These are phyloP conservation scores for Lycaon pictus DNA, from an alignment of 2,113 vertebrate species.

Conservation along the genomic window DNA sequence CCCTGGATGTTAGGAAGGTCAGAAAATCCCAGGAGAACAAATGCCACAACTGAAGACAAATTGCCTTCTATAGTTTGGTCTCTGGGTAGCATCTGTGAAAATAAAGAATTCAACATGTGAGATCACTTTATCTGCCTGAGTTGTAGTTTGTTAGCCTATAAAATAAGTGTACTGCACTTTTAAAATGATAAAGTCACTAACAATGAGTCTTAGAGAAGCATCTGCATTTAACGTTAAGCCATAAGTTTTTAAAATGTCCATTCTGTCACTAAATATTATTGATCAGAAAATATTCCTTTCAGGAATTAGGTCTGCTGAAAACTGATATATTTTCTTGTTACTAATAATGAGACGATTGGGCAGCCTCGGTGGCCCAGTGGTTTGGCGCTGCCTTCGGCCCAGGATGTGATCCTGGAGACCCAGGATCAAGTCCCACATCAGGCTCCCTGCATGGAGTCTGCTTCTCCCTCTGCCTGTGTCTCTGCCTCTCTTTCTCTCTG, in stretches of 20 bases:
- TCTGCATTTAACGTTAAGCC: neutral
- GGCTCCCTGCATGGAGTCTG: no score
- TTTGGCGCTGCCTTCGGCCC: no score
- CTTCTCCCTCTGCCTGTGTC: no score
- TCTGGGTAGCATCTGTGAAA: neutral
- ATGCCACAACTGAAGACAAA: neutral
- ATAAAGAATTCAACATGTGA: neutral
- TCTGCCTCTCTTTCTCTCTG: no score
- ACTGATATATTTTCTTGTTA: neutral
- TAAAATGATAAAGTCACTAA: neutral
- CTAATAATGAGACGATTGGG: neutral
- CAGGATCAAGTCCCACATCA: no score
- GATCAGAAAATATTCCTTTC: neutral
- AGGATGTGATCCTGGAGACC: no score
- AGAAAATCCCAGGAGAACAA: constrained; percentile 62
- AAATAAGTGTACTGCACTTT: neutral
- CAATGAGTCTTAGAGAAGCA: neutral
- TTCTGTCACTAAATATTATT: neutral
- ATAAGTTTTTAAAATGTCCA: neutral
- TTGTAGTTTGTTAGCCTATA: neutral
- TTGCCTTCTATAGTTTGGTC: neutral
- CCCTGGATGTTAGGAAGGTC: constrained; percentile 5
- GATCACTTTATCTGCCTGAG: neutral
- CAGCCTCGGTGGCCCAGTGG: no score
- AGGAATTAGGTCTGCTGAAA: neutral